phyloP scores from a whole-genome alignment of 2,888 invertebrate species.

The Xylophagus ater region DNA sequence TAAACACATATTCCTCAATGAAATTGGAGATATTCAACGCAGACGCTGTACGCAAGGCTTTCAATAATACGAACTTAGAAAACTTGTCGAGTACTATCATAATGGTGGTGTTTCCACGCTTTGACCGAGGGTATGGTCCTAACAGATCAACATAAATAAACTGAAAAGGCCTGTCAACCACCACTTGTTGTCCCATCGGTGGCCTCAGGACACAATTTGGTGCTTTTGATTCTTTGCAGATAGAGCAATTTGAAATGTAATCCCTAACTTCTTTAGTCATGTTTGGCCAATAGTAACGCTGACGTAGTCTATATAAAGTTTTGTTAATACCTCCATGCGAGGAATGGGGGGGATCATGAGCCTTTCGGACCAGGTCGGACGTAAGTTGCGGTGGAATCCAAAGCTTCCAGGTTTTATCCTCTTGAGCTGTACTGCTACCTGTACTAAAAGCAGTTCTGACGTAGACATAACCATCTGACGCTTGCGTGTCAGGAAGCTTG shows the following conservation, averaged over 20 bases:
- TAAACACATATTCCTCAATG: constrained; percentile 19
- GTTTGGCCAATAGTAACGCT: constrained; percentile 11
- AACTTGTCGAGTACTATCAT: constrained; percentile 13
- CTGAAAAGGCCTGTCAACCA: constrained; percentile 12
- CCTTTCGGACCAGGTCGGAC: constrained; percentile 3
- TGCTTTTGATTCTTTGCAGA: constrained; percentile 11
- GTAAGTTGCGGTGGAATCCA: constrained; percentile 15
- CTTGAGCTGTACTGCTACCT: constrained; percentile 7
- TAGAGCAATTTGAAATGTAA: constrained; percentile 12
- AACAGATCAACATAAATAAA: constrained; percentile 13
- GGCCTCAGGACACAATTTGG: constrained; percentile 9
- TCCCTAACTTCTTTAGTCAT: constrained; percentile 13
- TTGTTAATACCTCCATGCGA: constrained; percentile 7
- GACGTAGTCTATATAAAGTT: constrained; percentile 7
- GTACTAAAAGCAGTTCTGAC: constrained; percentile 6
- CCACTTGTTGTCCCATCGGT: constrained; percentile 10
- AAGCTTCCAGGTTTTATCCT: constrained; percentile 16
- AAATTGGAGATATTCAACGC: constrained; percentile 6
- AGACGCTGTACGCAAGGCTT: constrained; percentile 5
- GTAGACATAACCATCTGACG: constrained; percentile 13
- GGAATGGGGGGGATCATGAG: constrained; percentile 4
- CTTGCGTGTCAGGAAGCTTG: constrained; percentile 13
- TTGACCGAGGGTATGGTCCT: constrained; percentile 14
- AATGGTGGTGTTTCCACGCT: constrained; percentile 4
- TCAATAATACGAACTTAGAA: constrained; percentile 12